Conservation (phyloP, 2,113 vertebrate species). For the Cacatua alba region DNA sequence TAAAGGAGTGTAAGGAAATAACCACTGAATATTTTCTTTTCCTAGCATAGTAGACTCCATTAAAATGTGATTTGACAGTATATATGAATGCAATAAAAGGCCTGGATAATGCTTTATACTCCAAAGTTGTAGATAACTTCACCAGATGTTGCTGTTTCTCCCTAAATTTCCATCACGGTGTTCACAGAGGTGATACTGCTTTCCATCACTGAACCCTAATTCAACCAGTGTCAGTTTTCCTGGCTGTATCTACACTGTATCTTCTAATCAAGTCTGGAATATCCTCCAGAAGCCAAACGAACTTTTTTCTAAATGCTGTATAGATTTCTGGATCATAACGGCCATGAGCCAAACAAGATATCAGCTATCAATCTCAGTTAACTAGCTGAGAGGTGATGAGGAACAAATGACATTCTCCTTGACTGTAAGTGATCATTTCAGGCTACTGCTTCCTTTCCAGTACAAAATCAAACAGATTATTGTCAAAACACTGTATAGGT, state of each 20-base stretch:
- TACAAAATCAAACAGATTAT: neutral
- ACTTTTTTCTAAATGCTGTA: neutral
- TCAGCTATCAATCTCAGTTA: neutral
- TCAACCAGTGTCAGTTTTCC: neutral
- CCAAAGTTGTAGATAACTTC: neutral
- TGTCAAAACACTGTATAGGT: neutral
- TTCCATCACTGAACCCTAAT: neutral
- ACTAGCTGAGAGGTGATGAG: neutral
- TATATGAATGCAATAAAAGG: neutral
- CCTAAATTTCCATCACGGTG: neutral
- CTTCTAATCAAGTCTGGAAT: neutral
- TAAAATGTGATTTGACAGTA: neutral
- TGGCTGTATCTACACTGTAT: rapidly evolving
- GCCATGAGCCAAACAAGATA: neutral
- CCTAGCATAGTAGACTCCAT: neutral
- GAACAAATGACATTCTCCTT: neutral
- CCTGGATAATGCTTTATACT: neutral
- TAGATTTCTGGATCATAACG: neutral
- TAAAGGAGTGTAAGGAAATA: neutral
- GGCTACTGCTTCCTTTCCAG: neutral
- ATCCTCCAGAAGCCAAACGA: neutral
- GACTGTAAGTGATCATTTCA: neutral
- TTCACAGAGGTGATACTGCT: neutral
- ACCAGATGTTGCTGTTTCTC: neutral
- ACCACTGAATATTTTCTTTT: neutral